These are phyloP conservation scores for Galbula dea DNA, from an alignment of 2,113 vertebrate species.

Conservation along the genomic window DNA sequence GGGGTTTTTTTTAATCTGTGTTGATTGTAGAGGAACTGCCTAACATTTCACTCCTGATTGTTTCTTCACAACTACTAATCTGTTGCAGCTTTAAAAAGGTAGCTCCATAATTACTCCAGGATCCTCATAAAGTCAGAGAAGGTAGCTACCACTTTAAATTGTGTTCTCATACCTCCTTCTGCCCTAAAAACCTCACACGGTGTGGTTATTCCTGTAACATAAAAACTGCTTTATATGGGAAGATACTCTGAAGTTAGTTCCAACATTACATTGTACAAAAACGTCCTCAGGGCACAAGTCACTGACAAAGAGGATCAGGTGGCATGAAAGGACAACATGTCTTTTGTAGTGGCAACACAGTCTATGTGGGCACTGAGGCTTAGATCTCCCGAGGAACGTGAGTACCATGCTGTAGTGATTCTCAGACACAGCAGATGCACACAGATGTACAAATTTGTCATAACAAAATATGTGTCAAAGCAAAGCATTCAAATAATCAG, in stretches of 20 bases:
- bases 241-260: not conserved
- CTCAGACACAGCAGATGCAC: not conserved
- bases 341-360: not conserved
- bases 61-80: not conserved
- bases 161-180: not conserved
- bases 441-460: not conserved
- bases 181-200: not conserved
- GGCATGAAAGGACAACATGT: not conserved
- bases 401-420: not conserved
- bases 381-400: not conserved
- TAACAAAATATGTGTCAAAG: not conserved
- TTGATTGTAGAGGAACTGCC: not conserved
- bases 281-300: slow-evolving; percentile 1
- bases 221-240: not conserved
- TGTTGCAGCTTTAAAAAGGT: not conserved
- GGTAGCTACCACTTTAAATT: not conserved
- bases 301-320: not conserved
- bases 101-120: not conserved
- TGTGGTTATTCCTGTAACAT: not conserved
- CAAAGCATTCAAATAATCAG: not conserved
- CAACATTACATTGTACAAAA: not conserved
- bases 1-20: not conserved
- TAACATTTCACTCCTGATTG: not conserved
- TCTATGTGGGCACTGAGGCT: not conserved
- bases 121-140: not conserved